Base-by-base conservation (phyloP, 1,140 invertebrate species). In the Trichonephila clavipes region DNA sequence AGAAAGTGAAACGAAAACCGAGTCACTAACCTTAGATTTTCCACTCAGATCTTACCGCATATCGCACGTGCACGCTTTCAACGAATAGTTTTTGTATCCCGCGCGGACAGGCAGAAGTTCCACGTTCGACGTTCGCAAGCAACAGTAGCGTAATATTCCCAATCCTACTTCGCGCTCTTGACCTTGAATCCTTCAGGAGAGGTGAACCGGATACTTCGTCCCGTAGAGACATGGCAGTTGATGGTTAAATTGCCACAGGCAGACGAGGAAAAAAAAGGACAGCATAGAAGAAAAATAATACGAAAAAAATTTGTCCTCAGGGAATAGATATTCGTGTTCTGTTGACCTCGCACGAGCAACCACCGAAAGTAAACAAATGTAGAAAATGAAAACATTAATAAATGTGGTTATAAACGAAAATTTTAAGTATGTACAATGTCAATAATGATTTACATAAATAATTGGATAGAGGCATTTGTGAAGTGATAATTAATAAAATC, bases 121-220 rank as follows among this genome's bases (percentile, higher is more conserved):
- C 24, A 72, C 69, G 69, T 72, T 40, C 28, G 69, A 72, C 69
- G 69, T 16, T 24, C 24, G 5, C 61, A 62, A 62, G 16, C 19
- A 16, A 62, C 19, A 24, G 24, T 21, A 66, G 64, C 64, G 51
- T n/a, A 72, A 72, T 72, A 72, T 72, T 72, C 66, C n/a, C 66
- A 24, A 16, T 72, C 69, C 24, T 12, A 72, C 69, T 72, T 24
- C 24, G 19, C 51, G 44, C 82, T 83, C 85, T 87, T 89, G 87
- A 89, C 87, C 87, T 89, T 89, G 87, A 51, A 72, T 19, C n/a
- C 19, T 44, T 34, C 62, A 24, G 40, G 51, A 89, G 87, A 89
- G 87, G 87, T 89, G 87, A 89, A 89, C 87, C 87, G 87, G 87
- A 89, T 89, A 89, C 58, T 89, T 89, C 72, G 85, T 87, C 61